phyloP scores from a whole-genome alignment of 2,113 vertebrate genomes.

The Columba livia region DNA sequence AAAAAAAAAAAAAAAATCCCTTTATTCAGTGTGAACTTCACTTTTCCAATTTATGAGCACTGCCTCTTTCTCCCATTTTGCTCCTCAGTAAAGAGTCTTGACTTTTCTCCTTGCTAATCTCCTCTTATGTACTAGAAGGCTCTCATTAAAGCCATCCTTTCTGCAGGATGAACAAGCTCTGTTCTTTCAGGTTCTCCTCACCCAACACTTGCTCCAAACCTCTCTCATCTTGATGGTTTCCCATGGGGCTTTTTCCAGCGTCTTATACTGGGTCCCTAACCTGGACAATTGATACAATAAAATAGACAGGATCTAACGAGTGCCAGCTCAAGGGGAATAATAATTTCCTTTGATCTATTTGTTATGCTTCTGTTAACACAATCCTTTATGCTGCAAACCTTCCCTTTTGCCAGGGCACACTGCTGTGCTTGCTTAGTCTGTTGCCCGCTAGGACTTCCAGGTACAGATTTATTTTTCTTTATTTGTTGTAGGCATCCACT shows the following conservation, averaged over 20 bases:
- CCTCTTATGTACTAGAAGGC: background rate
- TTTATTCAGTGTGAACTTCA: background rate
- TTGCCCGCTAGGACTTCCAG: background rate
- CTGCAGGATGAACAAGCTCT: background rate
- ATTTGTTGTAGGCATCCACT: background rate
- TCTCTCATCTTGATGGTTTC: background rate
- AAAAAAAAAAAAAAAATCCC: background rate
- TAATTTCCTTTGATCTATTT: background rate
- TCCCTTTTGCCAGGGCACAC: background rate
- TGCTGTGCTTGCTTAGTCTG: background rate
- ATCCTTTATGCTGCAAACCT: background rate
- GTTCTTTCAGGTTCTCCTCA: background rate
- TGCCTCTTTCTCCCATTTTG: background rate
- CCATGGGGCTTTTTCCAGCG: background rate
- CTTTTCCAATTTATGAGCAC: background rate
- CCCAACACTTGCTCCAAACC: background rate
- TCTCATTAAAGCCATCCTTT: background rate
- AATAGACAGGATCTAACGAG: rapidly evolving
- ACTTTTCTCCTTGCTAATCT: background rate
- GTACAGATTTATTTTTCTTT: background rate
- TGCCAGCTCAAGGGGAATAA: background rate
- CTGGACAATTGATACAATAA: background rate
- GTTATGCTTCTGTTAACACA: background rate
- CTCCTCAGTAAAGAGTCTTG: background rate
- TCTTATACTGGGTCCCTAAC: background rate